Base-by-base conservation (phyloP, 2,797 vertebrate genomes). In the Simalia tracyae region DNA sequence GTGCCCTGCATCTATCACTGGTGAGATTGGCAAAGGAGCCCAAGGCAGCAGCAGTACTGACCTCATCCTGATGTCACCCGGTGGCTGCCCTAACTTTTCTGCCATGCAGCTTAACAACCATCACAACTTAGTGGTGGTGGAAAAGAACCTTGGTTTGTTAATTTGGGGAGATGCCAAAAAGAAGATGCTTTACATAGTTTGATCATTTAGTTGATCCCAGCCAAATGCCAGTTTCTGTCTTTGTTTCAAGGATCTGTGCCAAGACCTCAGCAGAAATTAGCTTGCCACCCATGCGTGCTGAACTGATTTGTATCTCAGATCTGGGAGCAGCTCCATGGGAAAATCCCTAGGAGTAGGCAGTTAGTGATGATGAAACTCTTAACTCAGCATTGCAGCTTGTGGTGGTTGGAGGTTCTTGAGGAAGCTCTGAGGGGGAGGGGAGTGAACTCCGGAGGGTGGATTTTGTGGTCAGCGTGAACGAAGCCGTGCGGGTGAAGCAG, bases 41-140 rank as follows among this genome's bases (percentile, higher is more conserved):
- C 46, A 24, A 46, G 42, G 95, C 94, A 95, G 92, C 93, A 93
- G 96, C 94, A 31, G 96, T 96, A 31, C 96, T 97, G 97, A 96
- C 96, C 95, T 97, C 97, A 96, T 95, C 28, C 90, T 97, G 96
- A 95, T 96, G 96, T 97, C 92, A 97, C 95, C 92, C 46, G 54
- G 95, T 6, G 60, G 59, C 86, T 64, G 64, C 26, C 84, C 36
- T 50, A 72, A 60, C 88, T 84, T 42, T 28, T 24, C 28, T 6
- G 24, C n/a, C 19, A 61, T 10, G 68, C 28, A n/a, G 64, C 94
- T 94, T 91, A 94, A 92, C 95, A 93, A 91, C 96, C 96, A 92
- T 86, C 68, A 87, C 4, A 4, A 31, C 63, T 68, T 95, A 94
- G 11, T 11, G 12, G 4, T 17, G n/a, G 19, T 2, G 8, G 17